Percentiles rank a stretch among this genome's conserved stretches.
Conservation (phyloP, 37 sponge, comb jelly and placozoan genomes). For the Cladorhizidae sp. region DNA sequence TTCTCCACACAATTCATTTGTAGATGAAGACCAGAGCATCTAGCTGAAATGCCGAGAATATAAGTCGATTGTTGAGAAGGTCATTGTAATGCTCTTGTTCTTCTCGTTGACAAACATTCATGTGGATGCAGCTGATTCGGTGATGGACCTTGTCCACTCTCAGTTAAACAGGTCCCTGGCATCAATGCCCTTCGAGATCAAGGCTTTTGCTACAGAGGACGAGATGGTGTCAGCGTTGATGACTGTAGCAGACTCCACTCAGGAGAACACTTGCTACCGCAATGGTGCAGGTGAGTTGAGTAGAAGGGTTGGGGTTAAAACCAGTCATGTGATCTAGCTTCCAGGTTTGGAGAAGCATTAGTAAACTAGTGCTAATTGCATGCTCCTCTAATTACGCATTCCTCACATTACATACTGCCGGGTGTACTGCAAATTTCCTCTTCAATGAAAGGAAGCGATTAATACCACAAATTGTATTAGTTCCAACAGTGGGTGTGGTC, state of each 20-base stretch:
- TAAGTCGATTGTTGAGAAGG: no score
- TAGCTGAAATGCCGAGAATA: no score
- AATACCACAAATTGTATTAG: no score
- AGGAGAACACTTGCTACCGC: neutral
- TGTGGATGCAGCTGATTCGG: neutral
- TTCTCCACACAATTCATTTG: no score
- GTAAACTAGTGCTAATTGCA: neutral
- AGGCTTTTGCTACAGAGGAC: neutral
- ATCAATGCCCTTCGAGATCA: neutral
- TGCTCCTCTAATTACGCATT: neutral
- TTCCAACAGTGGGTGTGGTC: no score
- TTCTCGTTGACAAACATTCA: no score
- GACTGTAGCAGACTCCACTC: neutral
- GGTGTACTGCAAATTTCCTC: no score
- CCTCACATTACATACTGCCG: neutral
- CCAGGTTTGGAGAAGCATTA: neutral
- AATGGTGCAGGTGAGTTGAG: conserved; percentile 1
- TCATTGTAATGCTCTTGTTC: no score
- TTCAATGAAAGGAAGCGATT: no score
- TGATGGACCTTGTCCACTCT: neutral
- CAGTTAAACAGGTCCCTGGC: neutral
- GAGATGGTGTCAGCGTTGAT: conserved; percentile 5
- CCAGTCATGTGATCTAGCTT: no score
- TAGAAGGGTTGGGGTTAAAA: neutral
- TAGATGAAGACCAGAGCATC: no score